phyloP scores from a whole-genome alignment of 2,113 vertebrate species.

The Rhinolophus ferrumequinum region DNA sequence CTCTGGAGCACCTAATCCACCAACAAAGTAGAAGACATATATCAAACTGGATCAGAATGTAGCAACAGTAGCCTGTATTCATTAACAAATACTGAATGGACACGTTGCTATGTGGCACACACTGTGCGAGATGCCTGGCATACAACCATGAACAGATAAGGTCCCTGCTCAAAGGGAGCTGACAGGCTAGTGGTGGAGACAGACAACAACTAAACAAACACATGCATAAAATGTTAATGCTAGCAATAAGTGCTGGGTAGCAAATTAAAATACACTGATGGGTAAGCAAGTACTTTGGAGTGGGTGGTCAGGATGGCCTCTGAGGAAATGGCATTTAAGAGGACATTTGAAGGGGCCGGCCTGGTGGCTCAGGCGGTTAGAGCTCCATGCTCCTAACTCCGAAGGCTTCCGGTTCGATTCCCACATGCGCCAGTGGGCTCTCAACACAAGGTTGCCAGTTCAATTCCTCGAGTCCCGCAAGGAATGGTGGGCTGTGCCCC shows the following conservation, averaged over 20 bases:
- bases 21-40: background rate
- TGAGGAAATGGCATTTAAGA: conserved; percentile 5
- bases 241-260: background rate
- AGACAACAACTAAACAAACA: background rate
- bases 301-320: background rate
- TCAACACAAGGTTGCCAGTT: too few relatives aligned
- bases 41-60: background rate
- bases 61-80: background rate
- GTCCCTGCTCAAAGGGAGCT: background rate
- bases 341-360: background rate
- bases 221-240: background rate
- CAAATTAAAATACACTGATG: background rate
- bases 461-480: too few relatives aligned
- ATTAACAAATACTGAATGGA: background rate
- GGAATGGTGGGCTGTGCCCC: too few relatives aligned
- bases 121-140: background rate
- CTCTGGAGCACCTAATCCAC: background rate
- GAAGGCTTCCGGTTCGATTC: too few relatives aligned
- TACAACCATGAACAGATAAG: background rate
- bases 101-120: background rate
- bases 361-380: too few relatives aligned
- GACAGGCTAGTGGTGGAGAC: background rate
- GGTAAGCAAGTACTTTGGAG: background rate
- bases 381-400: too few relatives aligned
- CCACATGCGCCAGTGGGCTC: too few relatives aligned